Evolutionary conservation across 1,140 invertebrate genomes (phyloP).

Genomic region (Heterodera carotae): DNA sequence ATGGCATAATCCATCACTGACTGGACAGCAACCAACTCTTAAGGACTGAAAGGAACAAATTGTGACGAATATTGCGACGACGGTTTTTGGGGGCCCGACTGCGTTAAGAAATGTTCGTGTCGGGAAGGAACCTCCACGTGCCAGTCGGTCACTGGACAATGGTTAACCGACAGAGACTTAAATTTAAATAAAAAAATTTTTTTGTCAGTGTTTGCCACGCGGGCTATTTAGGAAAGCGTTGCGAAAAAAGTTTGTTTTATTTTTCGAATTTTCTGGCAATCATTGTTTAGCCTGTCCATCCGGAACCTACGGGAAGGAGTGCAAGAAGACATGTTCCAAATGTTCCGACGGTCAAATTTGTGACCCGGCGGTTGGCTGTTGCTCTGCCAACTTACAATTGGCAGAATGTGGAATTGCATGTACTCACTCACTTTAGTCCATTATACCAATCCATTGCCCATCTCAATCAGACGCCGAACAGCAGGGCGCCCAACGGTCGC

Average conservation of each 20-base stretch:
- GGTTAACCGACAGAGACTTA: conserved; percentile 1
- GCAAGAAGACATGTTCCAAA: conserved; percentile 54
- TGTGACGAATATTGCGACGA: conserved; percentile 69
- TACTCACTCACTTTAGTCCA: conserved; percentile 17
- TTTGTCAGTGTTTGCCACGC: conserved; percentile 64
- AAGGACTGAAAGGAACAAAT: conserved; percentile 70
- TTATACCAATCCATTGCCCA: not conserved
- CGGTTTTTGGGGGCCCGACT: conserved; percentile 67
- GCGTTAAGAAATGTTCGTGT: conserved; percentile 66
- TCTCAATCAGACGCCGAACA: conserved; percentile 48
- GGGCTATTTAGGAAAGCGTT: conserved; percentile 67
- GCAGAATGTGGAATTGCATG: conserved; percentile 53
- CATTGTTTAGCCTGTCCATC: conserved; percentile 64
- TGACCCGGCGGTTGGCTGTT: conserved; percentile 79
- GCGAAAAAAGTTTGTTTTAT: conserved; percentile 60
- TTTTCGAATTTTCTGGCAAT: not conserved
- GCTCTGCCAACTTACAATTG: conserved; percentile 69
- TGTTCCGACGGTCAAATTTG: conserved; percentile 69
- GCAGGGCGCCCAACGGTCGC: conserved; percentile 19
- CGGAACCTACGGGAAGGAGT: conserved; percentile 71
- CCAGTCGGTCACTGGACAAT: conserved; percentile 66
- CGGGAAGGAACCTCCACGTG: conserved; percentile 52
- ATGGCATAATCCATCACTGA: no score
- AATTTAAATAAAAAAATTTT: not conserved
- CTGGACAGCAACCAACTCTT: no score